Percentiles rank a stretch among this genome's conserved stretches.
phyloP scores from a whole-genome alignment of 2,888 invertebrate genomes.

The Boloria selene region DNA sequence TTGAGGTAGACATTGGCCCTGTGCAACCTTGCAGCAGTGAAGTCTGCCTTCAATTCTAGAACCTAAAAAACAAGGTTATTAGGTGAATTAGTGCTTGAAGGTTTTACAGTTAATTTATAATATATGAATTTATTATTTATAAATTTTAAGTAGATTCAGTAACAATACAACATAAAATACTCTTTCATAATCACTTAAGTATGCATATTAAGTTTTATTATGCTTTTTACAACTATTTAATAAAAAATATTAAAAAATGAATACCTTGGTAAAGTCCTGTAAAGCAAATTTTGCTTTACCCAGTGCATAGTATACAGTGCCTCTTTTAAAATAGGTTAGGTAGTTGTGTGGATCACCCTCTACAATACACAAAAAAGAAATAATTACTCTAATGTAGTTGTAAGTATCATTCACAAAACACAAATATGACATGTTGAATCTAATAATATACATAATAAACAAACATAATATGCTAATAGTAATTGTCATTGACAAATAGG shows the following conservation, averaged over 20 bases:
- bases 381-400: not conserved
- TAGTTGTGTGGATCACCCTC: constrained; percentile 98
- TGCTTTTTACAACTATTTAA: not conserved
- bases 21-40: constrained; percentile 92
- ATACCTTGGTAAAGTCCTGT: constrained; percentile 91
- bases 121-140: not conserved
- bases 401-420: not conserved
- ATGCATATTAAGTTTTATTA: too few species aligned
- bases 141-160: too few species aligned
- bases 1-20: constrained; percentile 95
- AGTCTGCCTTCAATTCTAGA: constrained; percentile 96
- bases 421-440: not conserved
- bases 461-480: constrained; percentile 10
- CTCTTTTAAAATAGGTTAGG: constrained; percentile 96
- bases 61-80: constrained; percentile 74
- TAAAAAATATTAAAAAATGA: not conserved
- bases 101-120: not conserved
- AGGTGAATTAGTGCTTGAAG: not conserved
- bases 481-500: not conserved
- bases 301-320: constrained; percentile 97
- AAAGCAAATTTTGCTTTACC: constrained; percentile 98
- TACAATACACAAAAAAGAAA: constrained; percentile 61
- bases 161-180: too few species aligned
- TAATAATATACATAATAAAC: not conserved
- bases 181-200: too few species aligned